phyloP scores from a whole-genome alignment of 2,888 invertebrate species.

The Omphaloscelis lunosa region DNA sequence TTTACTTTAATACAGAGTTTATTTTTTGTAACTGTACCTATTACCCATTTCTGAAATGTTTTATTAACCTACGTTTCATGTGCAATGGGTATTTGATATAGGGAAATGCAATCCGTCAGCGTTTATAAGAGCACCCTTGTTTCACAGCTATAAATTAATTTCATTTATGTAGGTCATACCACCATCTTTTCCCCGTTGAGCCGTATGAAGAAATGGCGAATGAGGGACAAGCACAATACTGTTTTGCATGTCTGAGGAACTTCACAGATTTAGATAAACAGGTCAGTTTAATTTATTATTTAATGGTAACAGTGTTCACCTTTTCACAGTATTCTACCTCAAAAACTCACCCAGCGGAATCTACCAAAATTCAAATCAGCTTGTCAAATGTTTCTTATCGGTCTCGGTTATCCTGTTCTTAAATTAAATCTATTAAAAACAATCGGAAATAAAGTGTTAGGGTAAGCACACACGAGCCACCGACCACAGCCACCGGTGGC shows the following conservation, averaged over 20 bases:
- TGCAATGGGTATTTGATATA: not conserved
- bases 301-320: not conserved
- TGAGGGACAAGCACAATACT: constrained; percentile 91
- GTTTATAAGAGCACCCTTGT: not conserved
- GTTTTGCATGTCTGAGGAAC: constrained; percentile 94
- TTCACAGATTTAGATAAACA: constrained; percentile 93
- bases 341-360: not conserved
- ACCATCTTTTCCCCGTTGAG: constrained; percentile 98
- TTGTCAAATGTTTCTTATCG: not conserved
- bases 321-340: not conserved
- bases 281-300: constrained; percentile 79
- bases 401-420: not conserved
- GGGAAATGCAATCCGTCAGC: not conserved
- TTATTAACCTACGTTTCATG: not conserved
- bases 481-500: not conserved
- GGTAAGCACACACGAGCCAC: not conserved
- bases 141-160: not conserved
- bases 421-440: not conserved
- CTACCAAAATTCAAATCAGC: too few relatives aligned
- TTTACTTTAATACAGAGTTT: not conserved
- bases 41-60: not conserved
- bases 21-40: not conserved
- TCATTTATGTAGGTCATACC: constrained; percentile 94
- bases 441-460: not conserved
- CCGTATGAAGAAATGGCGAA: constrained; percentile 94